These are phyloP conservation scores for Leptinotarsa undecemlineata DNA, from an alignment of 1,140 invertebrate genomes.

Conservation along the genomic window DNA sequence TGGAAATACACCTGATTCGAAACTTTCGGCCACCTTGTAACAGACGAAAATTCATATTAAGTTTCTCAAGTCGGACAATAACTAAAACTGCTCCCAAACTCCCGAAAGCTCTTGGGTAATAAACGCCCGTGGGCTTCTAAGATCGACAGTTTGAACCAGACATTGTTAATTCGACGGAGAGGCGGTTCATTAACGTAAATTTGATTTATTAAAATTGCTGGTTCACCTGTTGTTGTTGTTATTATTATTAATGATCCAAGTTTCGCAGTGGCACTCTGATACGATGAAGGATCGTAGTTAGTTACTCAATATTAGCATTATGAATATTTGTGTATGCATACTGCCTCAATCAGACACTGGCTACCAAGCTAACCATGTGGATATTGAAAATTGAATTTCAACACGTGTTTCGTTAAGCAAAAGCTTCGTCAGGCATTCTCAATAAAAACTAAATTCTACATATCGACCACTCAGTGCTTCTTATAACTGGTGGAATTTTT, in stretches of 20 bases:
- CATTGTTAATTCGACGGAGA: slow-evolving; percentile 4
- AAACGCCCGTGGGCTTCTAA: neutral
- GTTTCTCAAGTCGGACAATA: no score
- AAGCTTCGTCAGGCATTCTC: no score
- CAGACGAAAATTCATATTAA: no score
- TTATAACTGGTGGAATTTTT: no score
- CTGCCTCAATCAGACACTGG: neutral
- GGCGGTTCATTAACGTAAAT: slow-evolving; percentile 16
- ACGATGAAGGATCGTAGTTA: neutral
- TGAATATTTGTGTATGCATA: slow-evolving; percentile 9
- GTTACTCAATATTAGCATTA: slow-evolving; percentile 11
- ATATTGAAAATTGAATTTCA: no score
- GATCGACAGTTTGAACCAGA: neutral
- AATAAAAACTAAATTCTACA: no score
- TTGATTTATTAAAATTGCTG: slow-evolving; percentile 9
- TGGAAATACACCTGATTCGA: no score
- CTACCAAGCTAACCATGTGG: no score
- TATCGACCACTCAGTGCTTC: no score
- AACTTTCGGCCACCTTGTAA: no score
- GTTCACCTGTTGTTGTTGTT: slow-evolving; percentile 14
- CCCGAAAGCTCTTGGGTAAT: neutral
- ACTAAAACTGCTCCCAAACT: neutral
- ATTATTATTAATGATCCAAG: slow-evolving; percentile 17
- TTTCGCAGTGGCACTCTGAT: neutral
- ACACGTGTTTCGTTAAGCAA: no score